A percentile compares a stretch with the other conserved stretches of the same genome.
phyloP scores from a whole-genome alignment of 2,888 invertebrate genomes.

The Actias luna region DNA sequence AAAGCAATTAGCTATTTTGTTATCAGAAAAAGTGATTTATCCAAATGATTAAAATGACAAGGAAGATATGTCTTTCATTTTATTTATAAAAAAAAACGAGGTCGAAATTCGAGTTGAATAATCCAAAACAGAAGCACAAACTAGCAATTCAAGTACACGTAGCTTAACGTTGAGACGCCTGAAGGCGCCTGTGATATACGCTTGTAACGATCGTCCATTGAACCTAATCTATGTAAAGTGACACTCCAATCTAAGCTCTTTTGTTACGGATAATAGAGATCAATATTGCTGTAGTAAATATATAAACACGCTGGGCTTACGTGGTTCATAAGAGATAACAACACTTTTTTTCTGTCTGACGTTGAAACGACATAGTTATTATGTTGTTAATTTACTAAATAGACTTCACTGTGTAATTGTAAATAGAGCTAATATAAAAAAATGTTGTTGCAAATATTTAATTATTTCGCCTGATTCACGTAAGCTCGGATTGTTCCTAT shows the following conservation, averaged over 20 bases:
- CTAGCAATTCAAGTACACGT: constrained; percentile 43
- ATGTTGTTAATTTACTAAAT: background rate
- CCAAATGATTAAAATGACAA: background rate
- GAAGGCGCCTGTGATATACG: constrained; percentile 75
- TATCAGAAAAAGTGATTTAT: background rate
- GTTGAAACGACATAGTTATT: background rate
- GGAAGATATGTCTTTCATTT: background rate
- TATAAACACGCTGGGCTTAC: constrained; percentile 1
- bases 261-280: constrained; percentile 30
- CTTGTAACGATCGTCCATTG: constrained; percentile 77
- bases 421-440: background rate
- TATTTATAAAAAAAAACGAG: background rate
- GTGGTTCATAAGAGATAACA: background rate
- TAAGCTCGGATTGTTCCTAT: constrained; percentile 5
- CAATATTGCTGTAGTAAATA: constrained; percentile 22
- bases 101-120: constrained; percentile 19
- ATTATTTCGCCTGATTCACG: background rate
- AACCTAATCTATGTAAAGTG: constrained; percentile 50
- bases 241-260: constrained; percentile 38
- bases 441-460: background rate
- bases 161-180: constrained; percentile 63
- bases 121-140: constrained; percentile 38
- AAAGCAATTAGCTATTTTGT: too few species aligned
- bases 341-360: background rate
- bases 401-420: background rate